These are phyloP conservation scores for Orius laevigatus DNA, from an alignment of 1,140 invertebrate species.

Conservation along the genomic window DNA sequence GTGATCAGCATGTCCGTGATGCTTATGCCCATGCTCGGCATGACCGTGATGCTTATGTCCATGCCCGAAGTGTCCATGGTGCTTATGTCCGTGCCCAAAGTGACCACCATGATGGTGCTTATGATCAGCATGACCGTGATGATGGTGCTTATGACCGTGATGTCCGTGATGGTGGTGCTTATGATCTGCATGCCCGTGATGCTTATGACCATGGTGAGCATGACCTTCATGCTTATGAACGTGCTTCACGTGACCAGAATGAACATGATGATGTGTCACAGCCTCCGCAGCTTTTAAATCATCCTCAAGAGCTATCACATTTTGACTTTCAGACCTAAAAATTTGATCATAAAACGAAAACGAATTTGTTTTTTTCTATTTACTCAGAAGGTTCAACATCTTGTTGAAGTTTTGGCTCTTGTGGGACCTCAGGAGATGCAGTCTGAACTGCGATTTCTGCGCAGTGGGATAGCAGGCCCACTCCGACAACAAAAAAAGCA, in stretches of 20 bases:
- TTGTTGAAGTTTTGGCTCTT: no score
- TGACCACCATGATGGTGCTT: constrained; percentile 11
- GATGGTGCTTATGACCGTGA: constrained; percentile 9
- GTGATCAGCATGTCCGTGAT: constrained; percentile 11
- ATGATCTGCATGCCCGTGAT: constrained; percentile 12
- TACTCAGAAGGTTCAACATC: no score
- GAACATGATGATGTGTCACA: constrained; percentile 14
- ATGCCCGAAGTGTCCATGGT: constrained; percentile 12
- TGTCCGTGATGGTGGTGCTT: constrained; percentile 9
- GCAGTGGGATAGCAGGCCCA: no score
- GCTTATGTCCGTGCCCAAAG: constrained; percentile 11
- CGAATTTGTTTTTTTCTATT: no score
- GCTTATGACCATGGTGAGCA: constrained; percentile 8
- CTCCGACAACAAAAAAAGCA: no score
- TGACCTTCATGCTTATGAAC: constrained; percentile 11
- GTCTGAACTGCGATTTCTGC: no score
- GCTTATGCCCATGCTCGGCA: constrained; percentile 13
- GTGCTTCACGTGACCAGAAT: constrained; percentile 11
- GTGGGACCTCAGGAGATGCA: no score
- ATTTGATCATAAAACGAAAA: no score
- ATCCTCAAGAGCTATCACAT: constrained; percentile 2
- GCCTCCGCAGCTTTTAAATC: constrained; percentile 12
- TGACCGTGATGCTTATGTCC: constrained; percentile 12
- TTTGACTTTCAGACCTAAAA: no score
- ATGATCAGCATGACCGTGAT: constrained; percentile 8